These are phyloP conservation scores for Zonitis immaculata DNA, from an alignment of 2,888 invertebrate genomes.

Conservation along the genomic window DNA sequence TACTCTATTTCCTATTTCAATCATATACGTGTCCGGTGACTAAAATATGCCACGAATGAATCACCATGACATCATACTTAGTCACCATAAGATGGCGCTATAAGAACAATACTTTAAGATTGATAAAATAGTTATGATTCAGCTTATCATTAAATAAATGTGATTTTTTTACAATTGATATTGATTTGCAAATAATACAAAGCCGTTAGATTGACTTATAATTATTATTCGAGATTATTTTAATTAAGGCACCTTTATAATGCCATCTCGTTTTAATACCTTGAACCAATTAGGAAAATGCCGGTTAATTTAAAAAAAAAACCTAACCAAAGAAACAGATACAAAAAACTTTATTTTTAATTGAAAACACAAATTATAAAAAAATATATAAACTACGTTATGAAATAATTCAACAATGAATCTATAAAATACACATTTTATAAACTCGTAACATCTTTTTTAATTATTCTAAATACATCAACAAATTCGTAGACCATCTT, in stretches of 20 bases:
- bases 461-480: background rate
- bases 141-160: too few relatives aligned
- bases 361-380: background rate
- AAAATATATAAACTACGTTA: background rate
- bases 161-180: too few relatives aligned
- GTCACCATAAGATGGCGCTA: conserved; percentile 6
- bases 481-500: background rate
- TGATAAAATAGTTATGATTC: too few relatives aligned
- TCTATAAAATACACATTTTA: background rate
- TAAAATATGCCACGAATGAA: background rate
- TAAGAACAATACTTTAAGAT: too few relatives aligned
- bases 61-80: background rate
- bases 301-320: background rate
- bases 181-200: too few relatives aligned
- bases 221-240: too few relatives aligned
- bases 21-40: background rate
- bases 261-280: too few relatives aligned
- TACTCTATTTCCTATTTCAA: background rate
- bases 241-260: too few relatives aligned
- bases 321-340: background rate
- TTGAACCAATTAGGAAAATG: too few relatives aligned
- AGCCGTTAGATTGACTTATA: too few relatives aligned
- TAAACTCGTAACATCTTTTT: background rate
- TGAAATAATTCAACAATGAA: background rate
- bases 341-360: background rate